Conservation (phyloP, 1,140 invertebrate species). For the Drosophila mayri region DNA sequence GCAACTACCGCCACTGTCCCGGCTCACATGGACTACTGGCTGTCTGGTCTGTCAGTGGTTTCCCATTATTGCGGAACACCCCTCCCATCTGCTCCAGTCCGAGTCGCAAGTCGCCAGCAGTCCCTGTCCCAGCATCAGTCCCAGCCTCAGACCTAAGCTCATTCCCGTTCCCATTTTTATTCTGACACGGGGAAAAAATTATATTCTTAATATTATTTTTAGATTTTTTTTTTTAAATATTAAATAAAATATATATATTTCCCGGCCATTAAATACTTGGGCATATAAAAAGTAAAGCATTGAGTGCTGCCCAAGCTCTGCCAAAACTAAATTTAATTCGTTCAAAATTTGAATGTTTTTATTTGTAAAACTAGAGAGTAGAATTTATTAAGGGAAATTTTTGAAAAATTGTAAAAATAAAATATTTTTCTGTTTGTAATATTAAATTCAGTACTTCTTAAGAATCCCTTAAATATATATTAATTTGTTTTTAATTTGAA, state of each 20-base stretch:
- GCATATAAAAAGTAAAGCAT: too few relatives aligned
- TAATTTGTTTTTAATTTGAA: not conserved
- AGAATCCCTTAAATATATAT: too few relatives aligned
- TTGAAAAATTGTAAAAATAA: not conserved
- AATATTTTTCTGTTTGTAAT: not conserved
- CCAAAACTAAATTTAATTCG: not conserved
- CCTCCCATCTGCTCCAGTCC: constrained; percentile 23
- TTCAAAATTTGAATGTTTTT: not conserved
- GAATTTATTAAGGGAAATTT: not conserved
- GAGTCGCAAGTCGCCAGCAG: constrained; percentile 11
- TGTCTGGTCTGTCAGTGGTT: constrained; percentile 51
- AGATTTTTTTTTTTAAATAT: too few relatives aligned
- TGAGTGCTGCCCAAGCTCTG: not conserved
- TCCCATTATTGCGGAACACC: constrained; percentile 39
- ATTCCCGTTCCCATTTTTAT: constrained; percentile 25
- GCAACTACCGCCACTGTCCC: constrained; percentile 66
- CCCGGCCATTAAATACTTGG: not conserved
- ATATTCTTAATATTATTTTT: not conserved
- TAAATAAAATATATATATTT: not conserved
- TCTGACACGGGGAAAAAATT: constrained; percentile 2
- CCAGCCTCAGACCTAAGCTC: constrained; percentile 5
- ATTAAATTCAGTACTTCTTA: not conserved
- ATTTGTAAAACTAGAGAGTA: too few relatives aligned
- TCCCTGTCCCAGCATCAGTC: constrained; percentile 1
- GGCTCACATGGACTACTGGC: constrained; percentile 37